A percentile compares a stretch with the other conserved stretches of the same genome.
These are phyloP conservation scores for Mylabris sibirica DNA, from an alignment of 2,888 invertebrate species.

Conservation along the genomic window DNA sequence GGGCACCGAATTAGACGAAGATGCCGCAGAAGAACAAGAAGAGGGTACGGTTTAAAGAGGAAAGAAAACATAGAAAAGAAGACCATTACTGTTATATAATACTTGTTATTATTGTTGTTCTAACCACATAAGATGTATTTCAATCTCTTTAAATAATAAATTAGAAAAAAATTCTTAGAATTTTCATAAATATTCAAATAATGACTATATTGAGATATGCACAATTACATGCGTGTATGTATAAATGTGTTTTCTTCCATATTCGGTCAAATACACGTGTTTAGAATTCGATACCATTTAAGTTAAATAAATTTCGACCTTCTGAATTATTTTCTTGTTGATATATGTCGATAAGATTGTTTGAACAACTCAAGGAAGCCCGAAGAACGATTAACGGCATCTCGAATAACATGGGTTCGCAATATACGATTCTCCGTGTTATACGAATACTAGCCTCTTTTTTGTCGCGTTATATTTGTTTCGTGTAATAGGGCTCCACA, in stretches of 20 bases:
- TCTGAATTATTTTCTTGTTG: background rate
- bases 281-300: background rate
- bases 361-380: too few species aligned
- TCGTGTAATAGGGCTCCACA: too few species aligned
- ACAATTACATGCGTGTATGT: background rate
- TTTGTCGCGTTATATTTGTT: too few species aligned
- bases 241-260: background rate
- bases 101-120: conserved; percentile 17
- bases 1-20: conserved; percentile 9
- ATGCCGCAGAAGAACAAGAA: background rate
- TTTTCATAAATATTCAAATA: conserved; percentile 22
- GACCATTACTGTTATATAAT: background rate
- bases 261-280: background rate
- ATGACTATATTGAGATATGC: background rate
- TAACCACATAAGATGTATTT: conserved; percentile 17
- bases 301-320: background rate
- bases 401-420: too few species aligned
- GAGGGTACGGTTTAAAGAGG: too few species aligned
- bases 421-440: too few species aligned
- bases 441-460: too few species aligned
- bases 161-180: conserved; percentile 37
- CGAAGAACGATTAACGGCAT: too few species aligned
- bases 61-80: background rate
- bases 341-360: too few species aligned
- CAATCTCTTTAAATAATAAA: conserved; percentile 37